phyloP scores from a whole-genome alignment of 1,140 invertebrate genomes.

The Cydia pomonella region DNA sequence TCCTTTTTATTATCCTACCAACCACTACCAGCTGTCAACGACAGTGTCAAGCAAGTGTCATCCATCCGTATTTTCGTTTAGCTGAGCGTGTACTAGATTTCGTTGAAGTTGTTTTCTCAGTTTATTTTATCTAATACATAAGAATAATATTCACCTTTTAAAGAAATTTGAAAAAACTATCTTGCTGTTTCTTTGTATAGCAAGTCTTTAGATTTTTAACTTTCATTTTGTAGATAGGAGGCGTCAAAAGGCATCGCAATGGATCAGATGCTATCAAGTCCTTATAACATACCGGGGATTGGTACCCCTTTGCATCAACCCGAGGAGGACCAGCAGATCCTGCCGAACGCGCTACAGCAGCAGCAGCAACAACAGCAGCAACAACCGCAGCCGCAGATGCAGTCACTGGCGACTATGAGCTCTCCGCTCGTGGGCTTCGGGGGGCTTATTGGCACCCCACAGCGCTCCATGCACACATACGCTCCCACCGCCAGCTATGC shows the following conservation, averaged over 20 bases:
- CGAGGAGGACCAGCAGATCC: slow-evolving; percentile 94
- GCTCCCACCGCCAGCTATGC: slow-evolving; percentile 85
- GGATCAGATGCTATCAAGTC: slow-evolving; percentile 95
- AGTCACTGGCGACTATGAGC: slow-evolving; percentile 82
- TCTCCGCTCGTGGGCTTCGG: slow-evolving; percentile 79
- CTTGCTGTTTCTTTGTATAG: background rate
- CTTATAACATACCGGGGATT: slow-evolving; percentile 93
- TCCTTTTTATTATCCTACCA: too few relatives aligned
- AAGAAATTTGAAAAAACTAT: background rate
- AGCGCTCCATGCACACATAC: slow-evolving; percentile 87
- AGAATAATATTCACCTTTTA: background rate
- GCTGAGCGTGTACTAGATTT: slow-evolving; percentile 10
- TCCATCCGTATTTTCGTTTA: slow-evolving; percentile 12
- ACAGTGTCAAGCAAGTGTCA: background rate
- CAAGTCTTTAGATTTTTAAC: background rate
- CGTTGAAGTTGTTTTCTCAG: slow-evolving; percentile 3
- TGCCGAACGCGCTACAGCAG: slow-evolving; percentile 90
- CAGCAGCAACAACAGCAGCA: slow-evolving; percentile 86
- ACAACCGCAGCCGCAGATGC: slow-evolving; percentile 76
- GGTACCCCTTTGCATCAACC: slow-evolving; percentile 94
- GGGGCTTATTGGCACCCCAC: slow-evolving; percentile 81
- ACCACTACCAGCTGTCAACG: background rate
- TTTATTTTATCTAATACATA: background rate
- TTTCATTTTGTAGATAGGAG: background rate
- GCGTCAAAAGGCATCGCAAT: slow-evolving; percentile 71